A percentile compares a stretch with the other conserved stretches of the same genome.
These are phyloP conservation scores for Platycnemis pennipes DNA, from an alignment of 2,888 invertebrate genomes.

Conservation along the genomic window DNA sequence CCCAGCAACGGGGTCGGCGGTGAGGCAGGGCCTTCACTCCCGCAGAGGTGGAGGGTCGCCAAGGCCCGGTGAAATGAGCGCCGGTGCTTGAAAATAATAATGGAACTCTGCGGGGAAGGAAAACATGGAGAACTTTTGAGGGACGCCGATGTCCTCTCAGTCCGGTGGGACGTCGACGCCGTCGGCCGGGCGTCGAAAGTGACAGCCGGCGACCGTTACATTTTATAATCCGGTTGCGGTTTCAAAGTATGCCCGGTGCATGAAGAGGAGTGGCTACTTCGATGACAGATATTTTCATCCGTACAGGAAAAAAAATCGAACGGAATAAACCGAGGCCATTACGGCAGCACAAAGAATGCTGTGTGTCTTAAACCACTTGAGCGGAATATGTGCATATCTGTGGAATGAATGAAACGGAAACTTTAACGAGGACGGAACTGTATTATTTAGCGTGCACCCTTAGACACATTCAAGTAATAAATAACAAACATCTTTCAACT, in stretches of 20 bases:
- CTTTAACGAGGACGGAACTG: too few relatives aligned
- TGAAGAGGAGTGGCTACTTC: background rate
- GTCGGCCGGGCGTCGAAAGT: background rate
- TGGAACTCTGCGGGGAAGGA: background rate
- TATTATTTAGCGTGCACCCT: too few relatives aligned
- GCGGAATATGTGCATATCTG: too few relatives aligned
- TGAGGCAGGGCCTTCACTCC: background rate
- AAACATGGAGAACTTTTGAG: background rate
- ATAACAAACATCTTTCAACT: too few relatives aligned
- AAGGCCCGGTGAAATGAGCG: background rate
- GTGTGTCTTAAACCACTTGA: too few relatives aligned
- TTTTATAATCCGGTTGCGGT: background rate
- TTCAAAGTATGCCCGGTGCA: background rate
- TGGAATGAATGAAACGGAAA: too few relatives aligned
- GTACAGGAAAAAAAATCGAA: background rate
- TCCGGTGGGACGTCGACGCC: background rate
- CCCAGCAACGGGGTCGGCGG: background rate
- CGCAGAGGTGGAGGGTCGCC: background rate
- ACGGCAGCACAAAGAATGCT: too few relatives aligned
- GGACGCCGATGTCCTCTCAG: background rate
- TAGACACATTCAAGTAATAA: too few relatives aligned
- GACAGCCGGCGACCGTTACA: background rate
- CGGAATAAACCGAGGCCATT: too few relatives aligned
- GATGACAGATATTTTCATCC: background rate
- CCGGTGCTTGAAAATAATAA: conserved; percentile 2